phyloP scores from a whole-genome alignment of 2,888 invertebrate genomes.

The Drosophila vallismaia region DNA sequence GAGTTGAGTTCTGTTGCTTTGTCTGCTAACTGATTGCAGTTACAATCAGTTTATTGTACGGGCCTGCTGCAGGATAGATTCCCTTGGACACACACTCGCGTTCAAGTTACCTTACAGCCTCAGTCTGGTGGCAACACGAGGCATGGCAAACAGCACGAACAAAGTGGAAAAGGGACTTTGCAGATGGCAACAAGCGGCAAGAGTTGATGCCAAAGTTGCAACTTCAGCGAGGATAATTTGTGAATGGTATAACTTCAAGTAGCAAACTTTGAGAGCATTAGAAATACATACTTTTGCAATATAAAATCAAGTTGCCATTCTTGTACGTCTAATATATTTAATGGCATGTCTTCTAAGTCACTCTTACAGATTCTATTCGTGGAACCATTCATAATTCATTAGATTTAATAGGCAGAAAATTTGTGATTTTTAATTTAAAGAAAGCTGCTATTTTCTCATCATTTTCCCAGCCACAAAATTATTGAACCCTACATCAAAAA shows the following conservation, averaged over 20 bases:
- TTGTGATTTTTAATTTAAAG: slow-evolving; percentile 10
- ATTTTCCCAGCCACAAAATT: slow-evolving; percentile 55
- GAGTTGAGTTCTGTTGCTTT: slow-evolving; percentile 38
- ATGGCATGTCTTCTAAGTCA: neutral
- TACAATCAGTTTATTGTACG: slow-evolving; percentile 71
- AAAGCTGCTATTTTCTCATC: slow-evolving; percentile 15
- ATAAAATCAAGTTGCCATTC: neutral
- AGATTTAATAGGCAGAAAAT: slow-evolving; percentile 1
- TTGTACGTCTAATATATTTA: neutral
- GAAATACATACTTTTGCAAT: slow-evolving; percentile 11
- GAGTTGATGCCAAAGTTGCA: slow-evolving; percentile 11
- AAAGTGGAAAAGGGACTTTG: slow-evolving; percentile 36
- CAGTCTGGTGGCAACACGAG: slow-evolving; percentile 6
- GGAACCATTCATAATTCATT: slow-evolving; percentile 13
- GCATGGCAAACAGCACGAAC: slow-evolving; percentile 24
- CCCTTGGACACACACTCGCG: slow-evolving; percentile 8
- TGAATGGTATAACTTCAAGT: slow-evolving; percentile 31
- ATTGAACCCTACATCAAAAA: slow-evolving; percentile 69
- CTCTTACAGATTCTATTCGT: no score
- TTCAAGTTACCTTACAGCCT: slow-evolving; percentile 38
- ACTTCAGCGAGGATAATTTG: slow-evolving; percentile 29
- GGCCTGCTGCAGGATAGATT: slow-evolving; percentile 37
- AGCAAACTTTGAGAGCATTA: slow-evolving; percentile 23
- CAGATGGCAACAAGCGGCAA: slow-evolving; percentile 10
- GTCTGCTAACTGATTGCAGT: slow-evolving; percentile 63